Percentiles rank a stretch among this genome's conserved stretches.
Conservation (phyloP, 2,113 vertebrate species). For the Chamaetylas fuelleborni region DNA sequence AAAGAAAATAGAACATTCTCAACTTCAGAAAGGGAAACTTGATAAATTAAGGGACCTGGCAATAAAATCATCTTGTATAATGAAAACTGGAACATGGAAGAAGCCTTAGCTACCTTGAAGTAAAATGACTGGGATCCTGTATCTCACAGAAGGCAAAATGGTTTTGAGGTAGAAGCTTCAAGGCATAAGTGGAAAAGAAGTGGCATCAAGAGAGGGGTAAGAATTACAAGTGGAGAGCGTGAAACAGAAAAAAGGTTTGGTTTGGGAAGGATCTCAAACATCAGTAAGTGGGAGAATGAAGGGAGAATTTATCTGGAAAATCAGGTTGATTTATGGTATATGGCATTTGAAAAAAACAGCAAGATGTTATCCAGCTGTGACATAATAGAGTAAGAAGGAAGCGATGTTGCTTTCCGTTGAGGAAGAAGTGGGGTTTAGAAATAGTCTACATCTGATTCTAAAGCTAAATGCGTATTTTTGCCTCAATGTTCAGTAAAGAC, state of each 20-base stretch:
- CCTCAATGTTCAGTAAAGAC: background rate
- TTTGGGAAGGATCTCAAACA: background rate
- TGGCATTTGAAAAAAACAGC: background rate
- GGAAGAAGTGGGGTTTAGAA: background rate
- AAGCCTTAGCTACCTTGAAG: background rate
- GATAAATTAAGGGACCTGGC: background rate
- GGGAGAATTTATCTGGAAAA: background rate
- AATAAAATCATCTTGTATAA: background rate
- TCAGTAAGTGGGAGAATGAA: background rate
- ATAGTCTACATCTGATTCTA: background rate
- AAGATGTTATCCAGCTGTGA: background rate
- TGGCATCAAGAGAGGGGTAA: background rate
- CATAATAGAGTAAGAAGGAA: background rate
- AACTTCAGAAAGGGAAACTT: background rate
- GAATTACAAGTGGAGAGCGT: background rate
- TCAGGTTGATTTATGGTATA: background rate
- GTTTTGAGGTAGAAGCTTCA: background rate
- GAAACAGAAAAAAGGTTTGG: background rate
- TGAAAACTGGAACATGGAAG: background rate
- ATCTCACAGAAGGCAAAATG: background rate
- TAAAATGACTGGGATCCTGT: background rate
- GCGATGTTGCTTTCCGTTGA: background rate
- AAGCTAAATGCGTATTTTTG: background rate
- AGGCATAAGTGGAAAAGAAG: background rate
- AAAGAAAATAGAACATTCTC: background rate